phyloP scores from a whole-genome alignment of 2,888 invertebrate species.

The Chironomus tentans region DNA sequence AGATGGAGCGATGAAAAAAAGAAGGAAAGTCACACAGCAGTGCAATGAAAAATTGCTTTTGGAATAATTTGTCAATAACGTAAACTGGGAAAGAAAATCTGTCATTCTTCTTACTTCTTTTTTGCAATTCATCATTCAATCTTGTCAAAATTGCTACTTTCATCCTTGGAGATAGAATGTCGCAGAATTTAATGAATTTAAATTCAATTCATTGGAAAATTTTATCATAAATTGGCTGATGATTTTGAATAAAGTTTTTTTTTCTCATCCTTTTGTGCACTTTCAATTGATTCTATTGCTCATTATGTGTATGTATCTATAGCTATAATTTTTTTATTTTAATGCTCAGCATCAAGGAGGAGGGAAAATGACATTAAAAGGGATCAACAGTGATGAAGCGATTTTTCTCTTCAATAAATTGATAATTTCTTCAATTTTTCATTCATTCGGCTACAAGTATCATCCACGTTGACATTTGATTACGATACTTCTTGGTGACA shows the following conservation, averaged over 20 bases:
- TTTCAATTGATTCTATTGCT: neutral
- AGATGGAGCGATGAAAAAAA: neutral
- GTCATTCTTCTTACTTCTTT: neutral
- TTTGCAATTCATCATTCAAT: slow-evolving; percentile 15
- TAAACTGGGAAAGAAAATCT: neutral
- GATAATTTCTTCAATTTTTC: neutral
- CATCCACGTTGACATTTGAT: neutral
- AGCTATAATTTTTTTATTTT: neutral
- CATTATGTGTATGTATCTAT: neutral
- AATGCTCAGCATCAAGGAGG: neutral
- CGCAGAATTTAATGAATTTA: slow-evolving; percentile 9
- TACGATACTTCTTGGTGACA: neutral
- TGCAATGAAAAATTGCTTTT: slow-evolving; percentile 2
- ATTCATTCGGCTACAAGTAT: neutral
- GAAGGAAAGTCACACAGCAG: neutral
- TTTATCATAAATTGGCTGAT: slow-evolving; percentile 9
- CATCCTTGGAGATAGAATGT: neutral
- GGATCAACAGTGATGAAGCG: neutral
- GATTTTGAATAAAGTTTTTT: neutral
- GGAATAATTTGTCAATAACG: neutral
- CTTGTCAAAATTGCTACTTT: neutral
- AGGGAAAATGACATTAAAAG: neutral
- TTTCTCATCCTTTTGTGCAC: neutral
- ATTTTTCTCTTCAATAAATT: neutral
- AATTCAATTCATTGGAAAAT: slow-evolving; percentile 22